These are phyloP conservation scores for Catostylus mosaicus DNA, from an alignment of 30 jellyfish, hydroid and myxozoan species.

Conservation along the genomic window DNA sequence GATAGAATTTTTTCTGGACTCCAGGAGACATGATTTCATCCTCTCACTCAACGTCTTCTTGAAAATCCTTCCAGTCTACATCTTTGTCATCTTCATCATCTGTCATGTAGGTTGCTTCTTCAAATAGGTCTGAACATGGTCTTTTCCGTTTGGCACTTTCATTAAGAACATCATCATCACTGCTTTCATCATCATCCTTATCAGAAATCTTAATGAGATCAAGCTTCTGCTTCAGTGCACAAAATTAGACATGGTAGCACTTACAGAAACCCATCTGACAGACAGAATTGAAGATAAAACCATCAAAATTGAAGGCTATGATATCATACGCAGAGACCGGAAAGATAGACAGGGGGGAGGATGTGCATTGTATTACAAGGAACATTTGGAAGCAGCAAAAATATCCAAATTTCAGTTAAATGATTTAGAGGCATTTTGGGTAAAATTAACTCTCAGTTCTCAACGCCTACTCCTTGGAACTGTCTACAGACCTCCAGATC, in stretches of 20 bases:
- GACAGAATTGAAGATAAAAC: constrained; percentile 17
- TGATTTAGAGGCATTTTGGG: constrained; percentile 26
- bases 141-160: too few species aligned
- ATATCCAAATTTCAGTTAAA: constrained; percentile 10
- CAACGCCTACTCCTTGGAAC: constrained; percentile 38
- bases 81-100: too few species aligned
- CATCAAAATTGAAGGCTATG: constrained; percentile 31
- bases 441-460: constrained; percentile 36
- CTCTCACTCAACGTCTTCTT: too few species aligned
- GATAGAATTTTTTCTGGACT: too few species aligned
- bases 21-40: too few species aligned
- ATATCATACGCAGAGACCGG: constrained; percentile 19
- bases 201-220: constrained; percentile 20
- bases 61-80: too few species aligned
- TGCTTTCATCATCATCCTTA: too few species aligned
- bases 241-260: constrained; percentile 30
- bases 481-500: constrained; percentile 64
- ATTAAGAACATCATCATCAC: too few species aligned
- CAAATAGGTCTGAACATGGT: too few species aligned
- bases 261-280: constrained; percentile 46
- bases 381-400: not conserved
- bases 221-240: constrained; percentile 40
- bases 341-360: constrained; percentile 49
- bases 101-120: too few species aligned
- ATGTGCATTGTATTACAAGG: constrained; percentile 29